phyloP scores from a whole-genome alignment of 2,888 invertebrate genomes.

The Adineta ricciae region DNA sequence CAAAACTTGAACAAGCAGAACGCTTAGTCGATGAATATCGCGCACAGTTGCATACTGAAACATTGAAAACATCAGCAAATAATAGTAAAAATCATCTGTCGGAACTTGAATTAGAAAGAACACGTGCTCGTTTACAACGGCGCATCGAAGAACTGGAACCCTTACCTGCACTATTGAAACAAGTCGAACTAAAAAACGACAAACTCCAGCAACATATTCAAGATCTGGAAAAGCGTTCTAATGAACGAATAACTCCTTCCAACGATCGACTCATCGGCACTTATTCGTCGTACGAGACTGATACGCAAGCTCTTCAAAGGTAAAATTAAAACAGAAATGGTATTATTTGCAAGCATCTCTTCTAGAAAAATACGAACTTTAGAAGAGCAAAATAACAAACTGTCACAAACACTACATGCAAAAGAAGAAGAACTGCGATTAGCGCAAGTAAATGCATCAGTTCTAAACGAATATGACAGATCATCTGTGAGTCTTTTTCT shows the following conservation, averaged over 20 bases:
- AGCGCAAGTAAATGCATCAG: background rate
- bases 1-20: conserved; percentile 8
- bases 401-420: background rate
- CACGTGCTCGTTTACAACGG: conserved; percentile 41
- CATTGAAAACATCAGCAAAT: background rate
- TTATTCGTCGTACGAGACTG: background rate
- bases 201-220: conserved; percentile 42
- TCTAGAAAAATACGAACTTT: background rate
- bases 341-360: background rate
- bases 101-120: conserved; percentile 30
- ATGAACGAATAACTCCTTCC: conserved; percentile 41
- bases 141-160: conserved; percentile 47
- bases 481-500: no score
- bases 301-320: background rate
- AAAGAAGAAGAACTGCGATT: background rate
- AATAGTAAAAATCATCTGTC: conserved; percentile 29
- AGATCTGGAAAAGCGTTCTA: conserved; percentile 41
- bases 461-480: no score
- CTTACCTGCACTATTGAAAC: conserved; percentile 45
- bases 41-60: background rate
- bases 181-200: conserved; percentile 44
- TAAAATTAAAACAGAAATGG: background rate
- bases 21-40: background rate
- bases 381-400: background rate
- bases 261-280: background rate